Evolutionary conservation across 2,113 vertebrate genomes (phyloP).

Genomic region (Boulengerochromis microlepis): DNA sequence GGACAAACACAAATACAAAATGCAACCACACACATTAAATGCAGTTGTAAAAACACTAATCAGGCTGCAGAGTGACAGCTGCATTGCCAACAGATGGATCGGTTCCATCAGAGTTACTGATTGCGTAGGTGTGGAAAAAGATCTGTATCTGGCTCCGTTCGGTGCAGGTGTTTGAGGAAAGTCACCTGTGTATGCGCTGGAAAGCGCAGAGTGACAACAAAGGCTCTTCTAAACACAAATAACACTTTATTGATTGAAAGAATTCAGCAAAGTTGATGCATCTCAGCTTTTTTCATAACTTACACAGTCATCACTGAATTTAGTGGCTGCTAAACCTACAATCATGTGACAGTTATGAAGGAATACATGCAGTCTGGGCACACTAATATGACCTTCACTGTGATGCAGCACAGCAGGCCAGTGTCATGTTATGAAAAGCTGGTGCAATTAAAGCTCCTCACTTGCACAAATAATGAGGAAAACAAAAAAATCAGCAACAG

Average conservation of each 20-base stretch:
- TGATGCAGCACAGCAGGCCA: neutral
- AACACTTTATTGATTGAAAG: constrained; percentile 6
- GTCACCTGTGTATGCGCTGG: neutral
- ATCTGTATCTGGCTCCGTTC: constrained; percentile 29
- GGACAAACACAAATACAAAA: neutral
- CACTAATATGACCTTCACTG: neutral
- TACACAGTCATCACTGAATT: neutral
- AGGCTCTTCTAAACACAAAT: neutral
- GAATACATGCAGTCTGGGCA: neutral
- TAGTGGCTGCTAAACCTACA: constrained; percentile 8
- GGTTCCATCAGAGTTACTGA: constrained; percentile 14
- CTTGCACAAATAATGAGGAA: neutral
- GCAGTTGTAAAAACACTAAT: neutral
- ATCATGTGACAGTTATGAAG: neutral
- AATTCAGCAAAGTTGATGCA: neutral
- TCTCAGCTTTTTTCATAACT: neutral
- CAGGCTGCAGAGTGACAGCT: constrained; percentile 15
- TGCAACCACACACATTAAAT: neutral
- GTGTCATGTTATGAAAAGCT: neutral
- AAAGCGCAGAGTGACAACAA: neutral
- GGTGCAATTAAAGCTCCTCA: neutral
- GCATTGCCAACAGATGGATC: constrained; percentile 10
- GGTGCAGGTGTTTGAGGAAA: neutral
- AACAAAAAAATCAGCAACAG: neutral
- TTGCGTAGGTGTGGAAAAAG: constrained; percentile 37